Evolutionary conservation across 2,113 vertebrate genomes (phyloP).

Genomic region (Alosa alosa): DNA sequence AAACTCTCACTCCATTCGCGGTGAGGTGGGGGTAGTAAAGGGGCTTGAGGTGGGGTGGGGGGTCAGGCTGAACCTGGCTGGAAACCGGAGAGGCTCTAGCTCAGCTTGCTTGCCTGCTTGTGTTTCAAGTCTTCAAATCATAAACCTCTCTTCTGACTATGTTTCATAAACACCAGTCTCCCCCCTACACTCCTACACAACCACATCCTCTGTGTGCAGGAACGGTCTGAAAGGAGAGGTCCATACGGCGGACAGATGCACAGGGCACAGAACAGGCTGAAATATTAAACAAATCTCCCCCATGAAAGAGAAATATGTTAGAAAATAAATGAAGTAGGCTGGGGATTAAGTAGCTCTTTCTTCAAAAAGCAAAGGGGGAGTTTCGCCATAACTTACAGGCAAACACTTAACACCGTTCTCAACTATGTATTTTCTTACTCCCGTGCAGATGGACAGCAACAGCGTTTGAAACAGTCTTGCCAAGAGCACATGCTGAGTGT

Average conservation of each 20-base stretch:
- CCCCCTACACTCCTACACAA: constrained; percentile 40
- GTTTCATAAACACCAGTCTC: constrained; percentile 48
- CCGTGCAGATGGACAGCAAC: not conserved
- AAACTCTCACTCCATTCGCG: constrained; percentile 67
- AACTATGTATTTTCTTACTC: not conserved
- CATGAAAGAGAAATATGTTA: constrained; percentile 6
- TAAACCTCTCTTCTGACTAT: constrained; percentile 43
- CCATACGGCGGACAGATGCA: constrained; percentile 52
- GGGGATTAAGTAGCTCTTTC: not conserved
- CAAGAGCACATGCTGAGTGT: not conserved
- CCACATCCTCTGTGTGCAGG: constrained; percentile 32
- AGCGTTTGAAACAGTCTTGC: not conserved
- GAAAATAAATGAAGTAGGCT: not conserved
- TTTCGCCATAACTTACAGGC: not conserved
- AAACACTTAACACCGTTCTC: not conserved
- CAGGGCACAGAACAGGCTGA: constrained; percentile 16
- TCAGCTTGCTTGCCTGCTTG: constrained; percentile 49
- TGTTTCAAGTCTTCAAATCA: constrained; percentile 55
- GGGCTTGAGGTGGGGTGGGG: not conserved
- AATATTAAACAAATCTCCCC: not conserved
- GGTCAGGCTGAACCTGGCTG: constrained; percentile 53
- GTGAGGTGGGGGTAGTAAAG: not conserved
- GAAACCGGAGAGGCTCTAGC: constrained; percentile 52
- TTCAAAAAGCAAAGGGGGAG: not conserved
- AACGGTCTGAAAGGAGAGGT: constrained; percentile 45